Evolutionary conservation across 35 echinoderm and acorn worm species (phyloP).

Genomic region (Apostichopus parvimensis): DNA sequence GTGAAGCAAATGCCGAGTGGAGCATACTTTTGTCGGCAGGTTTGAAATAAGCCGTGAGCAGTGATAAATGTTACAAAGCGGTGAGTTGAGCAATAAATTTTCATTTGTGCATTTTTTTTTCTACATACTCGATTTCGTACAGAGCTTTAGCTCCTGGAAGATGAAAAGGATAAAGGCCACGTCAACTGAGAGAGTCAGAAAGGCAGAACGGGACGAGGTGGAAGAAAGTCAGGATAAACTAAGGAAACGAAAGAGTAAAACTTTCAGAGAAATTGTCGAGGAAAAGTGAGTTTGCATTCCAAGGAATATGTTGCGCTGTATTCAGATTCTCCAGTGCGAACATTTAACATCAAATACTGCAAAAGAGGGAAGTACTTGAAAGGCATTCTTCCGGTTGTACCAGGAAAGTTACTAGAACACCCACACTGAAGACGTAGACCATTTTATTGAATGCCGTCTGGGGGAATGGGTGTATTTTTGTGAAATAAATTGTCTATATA

Average conservation of each 20-base stretch:
- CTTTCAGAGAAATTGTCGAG: slow-evolving; percentile 66
- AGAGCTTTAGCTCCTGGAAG: slow-evolving; percentile 70
- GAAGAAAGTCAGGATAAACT: slow-evolving; percentile 39
- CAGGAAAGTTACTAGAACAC: too few relatives aligned
- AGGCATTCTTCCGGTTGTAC: background rate
- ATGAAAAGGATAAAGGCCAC: slow-evolving; percentile 52
- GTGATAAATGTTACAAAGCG: background rate
- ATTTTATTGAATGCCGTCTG: too few relatives aligned
- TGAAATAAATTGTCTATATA: too few relatives aligned
- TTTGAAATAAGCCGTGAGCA: too few relatives aligned
- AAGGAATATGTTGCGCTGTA: background rate
- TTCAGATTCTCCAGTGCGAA: background rate
- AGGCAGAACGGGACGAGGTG: slow-evolving; percentile 57
- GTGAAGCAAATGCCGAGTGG: too few relatives aligned
- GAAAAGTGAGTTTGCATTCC: slow-evolving; percentile 58
- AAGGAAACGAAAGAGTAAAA: slow-evolving; percentile 60
- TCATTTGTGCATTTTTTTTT: background rate
- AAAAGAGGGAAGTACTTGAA: background rate
- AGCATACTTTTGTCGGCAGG: too few relatives aligned
- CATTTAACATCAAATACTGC: background rate
- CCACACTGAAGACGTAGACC: too few relatives aligned
- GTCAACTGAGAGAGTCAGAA: slow-evolving; percentile 54
- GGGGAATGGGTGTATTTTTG: too few relatives aligned
- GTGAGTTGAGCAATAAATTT: background rate
- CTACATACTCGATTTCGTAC: slow-evolving; percentile 15